Conservation (phyloP, 2,797 vertebrate genomes). For the Lepus townsendii region DNA sequence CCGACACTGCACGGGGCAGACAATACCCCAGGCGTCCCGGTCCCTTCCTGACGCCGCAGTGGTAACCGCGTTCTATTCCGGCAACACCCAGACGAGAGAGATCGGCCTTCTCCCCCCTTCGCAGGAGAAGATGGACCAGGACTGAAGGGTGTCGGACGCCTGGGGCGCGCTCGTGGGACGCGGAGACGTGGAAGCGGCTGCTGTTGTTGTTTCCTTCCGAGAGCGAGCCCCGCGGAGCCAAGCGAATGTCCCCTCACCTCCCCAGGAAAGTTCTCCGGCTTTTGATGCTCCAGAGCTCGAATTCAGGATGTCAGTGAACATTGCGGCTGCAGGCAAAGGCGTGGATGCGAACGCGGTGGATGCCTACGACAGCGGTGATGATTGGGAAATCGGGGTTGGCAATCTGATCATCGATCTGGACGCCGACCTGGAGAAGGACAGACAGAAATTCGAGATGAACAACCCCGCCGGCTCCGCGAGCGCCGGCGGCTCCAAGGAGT, state of each 20-base stretch:
- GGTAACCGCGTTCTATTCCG: constrained; percentile 84
- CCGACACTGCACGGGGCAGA: constrained; percentile 77
- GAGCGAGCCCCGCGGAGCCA: constrained; percentile 89
- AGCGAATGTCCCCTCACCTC: constrained; percentile 94
- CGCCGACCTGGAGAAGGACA: constrained; percentile 96
- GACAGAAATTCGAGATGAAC: constrained; percentile 96
- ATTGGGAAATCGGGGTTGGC: constrained; percentile 95
- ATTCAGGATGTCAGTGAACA: constrained; percentile 96
- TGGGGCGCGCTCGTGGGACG: constrained; percentile 87
- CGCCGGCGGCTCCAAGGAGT: constrained; percentile 91
- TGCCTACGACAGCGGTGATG: constrained; percentile 94
- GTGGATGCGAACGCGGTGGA: constrained; percentile 93
- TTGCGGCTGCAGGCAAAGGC: constrained; percentile 92
- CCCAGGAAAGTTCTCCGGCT: constrained; percentile 92
- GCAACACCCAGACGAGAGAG: constrained; percentile 87
- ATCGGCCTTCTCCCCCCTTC: constrained; percentile 87
- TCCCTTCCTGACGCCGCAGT: constrained; percentile 77
- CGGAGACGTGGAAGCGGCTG: constrained; percentile 83
- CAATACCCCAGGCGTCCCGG: constrained; percentile 71
- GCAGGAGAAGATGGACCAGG: constrained; percentile 89
- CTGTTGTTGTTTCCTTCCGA: constrained; percentile 47
- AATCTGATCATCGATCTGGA: constrained; percentile 97
- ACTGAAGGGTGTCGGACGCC: constrained; percentile 87
- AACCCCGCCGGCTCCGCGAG: constrained; percentile 90
- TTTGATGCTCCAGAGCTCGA: constrained; percentile 92